A percentile compares a stretch with the other conserved stretches of the same genome.
phyloP scores from a whole-genome alignment of 2,797 vertebrate genomes.

The Tamandua tetradactyla region DNA sequence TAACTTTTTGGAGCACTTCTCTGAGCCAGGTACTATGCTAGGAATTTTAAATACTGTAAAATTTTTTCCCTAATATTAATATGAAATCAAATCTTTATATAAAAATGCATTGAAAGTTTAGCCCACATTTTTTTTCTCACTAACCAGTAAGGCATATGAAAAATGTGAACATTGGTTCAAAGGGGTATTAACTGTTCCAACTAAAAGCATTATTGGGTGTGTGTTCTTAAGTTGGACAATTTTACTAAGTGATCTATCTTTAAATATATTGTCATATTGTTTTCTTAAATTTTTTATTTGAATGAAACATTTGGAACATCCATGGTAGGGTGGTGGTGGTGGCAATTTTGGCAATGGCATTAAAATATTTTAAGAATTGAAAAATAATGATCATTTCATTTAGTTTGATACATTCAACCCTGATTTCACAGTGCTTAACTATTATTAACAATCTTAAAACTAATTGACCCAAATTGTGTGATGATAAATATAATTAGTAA shows the following conservation, averaged over 20 bases:
- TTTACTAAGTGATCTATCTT: not conserved
- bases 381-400: slow-evolving; percentile 16
- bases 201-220: not conserved
- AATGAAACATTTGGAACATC: not conserved
- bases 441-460: slow-evolving; percentile 31
- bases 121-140: not conserved
- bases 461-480: not conserved
- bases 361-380: slow-evolving; percentile 19
- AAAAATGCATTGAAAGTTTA: not conserved
- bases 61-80: not conserved
- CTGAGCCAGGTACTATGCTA: not conserved
- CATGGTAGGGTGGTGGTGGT: not conserved
- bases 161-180: not conserved
- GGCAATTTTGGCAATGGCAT: not conserved
- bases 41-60: not conserved
- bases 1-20: not conserved
- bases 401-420: slow-evolving; percentile 8
- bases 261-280: slow-evolving; percentile 24
- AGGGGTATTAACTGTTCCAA: not conserved
- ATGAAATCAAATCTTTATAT: not conserved
- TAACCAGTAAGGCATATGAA: not conserved
- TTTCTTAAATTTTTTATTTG: slow-evolving; percentile 9
- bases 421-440: slow-evolving; percentile 30
- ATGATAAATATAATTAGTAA: slow-evolving; percentile 23
- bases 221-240: not conserved